Conservation (phyloP, 2,888 invertebrate species). For the Acleris laterana region DNA sequence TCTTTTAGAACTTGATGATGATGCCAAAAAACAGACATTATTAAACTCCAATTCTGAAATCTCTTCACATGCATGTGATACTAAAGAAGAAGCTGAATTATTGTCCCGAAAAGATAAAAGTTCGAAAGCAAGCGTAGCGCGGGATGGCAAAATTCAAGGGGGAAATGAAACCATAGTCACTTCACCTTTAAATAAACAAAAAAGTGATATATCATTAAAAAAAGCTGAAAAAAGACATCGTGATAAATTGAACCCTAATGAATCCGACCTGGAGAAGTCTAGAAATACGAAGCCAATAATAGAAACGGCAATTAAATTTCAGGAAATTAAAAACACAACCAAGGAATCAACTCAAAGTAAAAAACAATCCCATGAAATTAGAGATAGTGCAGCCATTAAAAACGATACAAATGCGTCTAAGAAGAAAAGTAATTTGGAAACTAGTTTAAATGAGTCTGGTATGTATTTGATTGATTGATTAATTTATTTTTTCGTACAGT, state of each 20-base stretch:
- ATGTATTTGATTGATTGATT: constrained; percentile 15
- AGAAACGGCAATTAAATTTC: constrained; percentile 26
- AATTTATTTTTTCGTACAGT: too few species aligned
- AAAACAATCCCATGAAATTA: constrained; percentile 48
- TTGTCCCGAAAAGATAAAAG: constrained; percentile 3
- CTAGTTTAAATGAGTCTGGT: constrained; percentile 74
- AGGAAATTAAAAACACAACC: constrained; percentile 39
- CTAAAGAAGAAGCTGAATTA: background rate
- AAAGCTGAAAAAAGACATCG: constrained; percentile 11
- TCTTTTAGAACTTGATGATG: constrained; percentile 86
- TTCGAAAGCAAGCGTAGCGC: constrained; percentile 1
- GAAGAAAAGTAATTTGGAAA: constrained; percentile 55
- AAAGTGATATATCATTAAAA: background rate
- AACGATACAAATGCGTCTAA: constrained; percentile 42
- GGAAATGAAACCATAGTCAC: background rate
- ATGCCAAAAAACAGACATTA: constrained; percentile 46
- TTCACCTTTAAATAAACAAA: background rate
- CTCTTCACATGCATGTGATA: constrained; percentile 18
- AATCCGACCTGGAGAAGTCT: background rate
- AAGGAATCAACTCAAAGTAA: constrained; percentile 33
- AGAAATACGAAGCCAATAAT: constrained; percentile 34
- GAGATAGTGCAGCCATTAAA: constrained; percentile 46
- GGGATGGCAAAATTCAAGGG: background rate
- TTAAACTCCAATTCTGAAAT: constrained; percentile 13
- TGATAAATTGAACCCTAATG: background rate